These are phyloP conservation scores for Crenuchus spilurus DNA, from an alignment of 2,797 vertebrate genomes.

Conservation along the genomic window DNA sequence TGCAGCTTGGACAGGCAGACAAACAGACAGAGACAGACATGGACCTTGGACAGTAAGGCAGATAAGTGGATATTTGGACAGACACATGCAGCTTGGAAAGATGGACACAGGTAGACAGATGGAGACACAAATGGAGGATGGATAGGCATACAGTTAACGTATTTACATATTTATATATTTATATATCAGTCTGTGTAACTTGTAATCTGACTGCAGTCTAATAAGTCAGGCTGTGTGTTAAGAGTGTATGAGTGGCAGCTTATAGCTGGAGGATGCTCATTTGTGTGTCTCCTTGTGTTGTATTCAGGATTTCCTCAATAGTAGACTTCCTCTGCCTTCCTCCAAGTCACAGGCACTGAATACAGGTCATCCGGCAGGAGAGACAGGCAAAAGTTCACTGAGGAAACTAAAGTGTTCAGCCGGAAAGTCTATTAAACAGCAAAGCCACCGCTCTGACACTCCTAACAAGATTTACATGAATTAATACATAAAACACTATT, in stretches of 20 bases:
- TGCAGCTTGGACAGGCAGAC: too few species aligned
- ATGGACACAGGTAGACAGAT: too few species aligned
- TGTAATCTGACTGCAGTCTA: too few species aligned
- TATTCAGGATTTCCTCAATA: constrained; percentile 61
- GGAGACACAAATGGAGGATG: too few species aligned
- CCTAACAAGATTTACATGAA: not conserved
- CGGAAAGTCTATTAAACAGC: constrained; percentile 12
- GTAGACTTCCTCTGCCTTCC: constrained; percentile 49
- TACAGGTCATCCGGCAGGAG: constrained; percentile 39
- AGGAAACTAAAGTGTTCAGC: constrained; percentile 42
- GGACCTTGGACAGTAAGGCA: too few species aligned
- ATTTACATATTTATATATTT: too few species aligned
- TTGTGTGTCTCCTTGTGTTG: constrained; percentile 41
- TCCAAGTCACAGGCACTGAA: constrained; percentile 38
- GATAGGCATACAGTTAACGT: too few species aligned
- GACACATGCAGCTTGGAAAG: too few species aligned
- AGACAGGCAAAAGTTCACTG: constrained; percentile 42
- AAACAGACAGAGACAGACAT: too few species aligned
- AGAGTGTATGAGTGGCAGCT: not conserved
- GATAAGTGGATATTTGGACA: too few species aligned
- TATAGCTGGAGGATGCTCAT: constrained; percentile 9
- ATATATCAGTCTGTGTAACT: too few species aligned
- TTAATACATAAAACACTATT: not conserved
- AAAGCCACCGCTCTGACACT: not conserved
- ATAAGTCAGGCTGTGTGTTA: not conserved